A percentile compares a stretch with the other conserved stretches of the same genome.
Evolutionary conservation across 2,888 invertebrate species (phyloP).

Genomic region (Parascotia fuliginaria): DNA sequence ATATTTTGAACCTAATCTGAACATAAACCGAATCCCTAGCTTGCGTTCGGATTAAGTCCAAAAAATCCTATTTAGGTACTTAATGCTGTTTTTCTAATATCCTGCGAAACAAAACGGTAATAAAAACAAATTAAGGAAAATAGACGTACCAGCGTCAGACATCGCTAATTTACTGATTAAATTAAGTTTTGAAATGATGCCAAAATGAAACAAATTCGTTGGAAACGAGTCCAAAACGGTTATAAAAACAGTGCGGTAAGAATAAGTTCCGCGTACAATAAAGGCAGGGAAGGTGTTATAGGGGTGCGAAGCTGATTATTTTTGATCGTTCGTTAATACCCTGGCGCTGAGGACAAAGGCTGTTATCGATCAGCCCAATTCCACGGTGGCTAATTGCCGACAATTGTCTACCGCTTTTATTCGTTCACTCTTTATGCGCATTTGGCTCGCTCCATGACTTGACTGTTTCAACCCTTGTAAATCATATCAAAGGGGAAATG

Average conservation of each 20-base stretch:
- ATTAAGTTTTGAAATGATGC: slow-evolving; percentile 15
- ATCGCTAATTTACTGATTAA: slow-evolving; percentile 15
- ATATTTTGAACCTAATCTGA: slow-evolving; percentile 8
- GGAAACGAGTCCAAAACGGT: neutral
- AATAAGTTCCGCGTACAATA: slow-evolving; percentile 29
- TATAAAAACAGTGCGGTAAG: slow-evolving; percentile 9
- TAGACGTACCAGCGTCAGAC: neutral
- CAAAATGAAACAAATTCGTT: slow-evolving; percentile 9
- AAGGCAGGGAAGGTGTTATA: slow-evolving; percentile 32
- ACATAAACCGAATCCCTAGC: slow-evolving; percentile 4
- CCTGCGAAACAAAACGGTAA: slow-evolving; percentile 13
- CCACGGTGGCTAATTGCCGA: slow-evolving; percentile 70
- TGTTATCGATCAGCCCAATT: slow-evolving; percentile 67
- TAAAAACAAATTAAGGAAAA: slow-evolving; percentile 23
- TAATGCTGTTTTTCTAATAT: slow-evolving; percentile 29
- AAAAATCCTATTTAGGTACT: slow-evolving; percentile 8
- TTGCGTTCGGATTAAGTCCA: slow-evolving; percentile 10
- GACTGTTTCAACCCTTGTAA: slow-evolving; percentile 56
- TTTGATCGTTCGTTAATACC: slow-evolving; percentile 64
- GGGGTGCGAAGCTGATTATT: slow-evolving; percentile 40
- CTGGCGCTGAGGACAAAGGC: slow-evolving; percentile 56
- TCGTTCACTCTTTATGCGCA: slow-evolving; percentile 62
- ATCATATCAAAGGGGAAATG: slow-evolving; percentile 49
- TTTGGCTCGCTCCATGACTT: slow-evolving; percentile 53
- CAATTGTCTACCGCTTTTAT: slow-evolving; percentile 69